Conservation (phyloP, 1,140 invertebrate species). For the Rhopalosiphum padi region DNA sequence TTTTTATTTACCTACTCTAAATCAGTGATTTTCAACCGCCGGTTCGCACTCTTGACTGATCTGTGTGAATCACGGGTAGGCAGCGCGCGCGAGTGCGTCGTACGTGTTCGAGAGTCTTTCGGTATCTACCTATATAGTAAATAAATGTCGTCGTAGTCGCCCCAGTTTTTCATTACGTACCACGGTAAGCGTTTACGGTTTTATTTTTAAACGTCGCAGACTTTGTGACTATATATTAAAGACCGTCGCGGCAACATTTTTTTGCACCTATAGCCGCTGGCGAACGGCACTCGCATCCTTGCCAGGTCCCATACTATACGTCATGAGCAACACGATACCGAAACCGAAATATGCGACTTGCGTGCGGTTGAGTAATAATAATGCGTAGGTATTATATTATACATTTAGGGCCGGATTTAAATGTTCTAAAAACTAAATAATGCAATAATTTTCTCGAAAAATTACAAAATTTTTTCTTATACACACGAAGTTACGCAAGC, state of each 20-base stretch:
- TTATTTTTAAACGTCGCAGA: conserved; percentile 30
- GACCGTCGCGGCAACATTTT: background rate
- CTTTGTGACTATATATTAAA: background rate
- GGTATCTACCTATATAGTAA: background rate
- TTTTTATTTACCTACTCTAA: too few relatives aligned
- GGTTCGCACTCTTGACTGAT: background rate
- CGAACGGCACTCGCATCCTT: background rate
- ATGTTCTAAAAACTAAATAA: too few relatives aligned
- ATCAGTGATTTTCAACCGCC: too few relatives aligned
- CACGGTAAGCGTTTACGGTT: background rate
- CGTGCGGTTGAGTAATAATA: background rate
- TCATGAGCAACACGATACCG: background rate
- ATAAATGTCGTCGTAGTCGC: background rate
- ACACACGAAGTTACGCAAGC: too few relatives aligned
- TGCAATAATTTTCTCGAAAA: too few relatives aligned
- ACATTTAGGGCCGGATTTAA: background rate
- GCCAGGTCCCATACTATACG: background rate
- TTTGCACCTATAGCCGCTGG: background rate
- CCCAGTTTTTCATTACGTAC: conserved; percentile 13
- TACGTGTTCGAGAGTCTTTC: background rate
- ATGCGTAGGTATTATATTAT: background rate
- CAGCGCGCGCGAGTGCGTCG: background rate
- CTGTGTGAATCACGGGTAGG: background rate
- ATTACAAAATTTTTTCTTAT: too few relatives aligned
- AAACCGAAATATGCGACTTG: background rate